Conservation (phyloP, 2,888 invertebrate species). For the Crossocerus cetratus region DNA sequence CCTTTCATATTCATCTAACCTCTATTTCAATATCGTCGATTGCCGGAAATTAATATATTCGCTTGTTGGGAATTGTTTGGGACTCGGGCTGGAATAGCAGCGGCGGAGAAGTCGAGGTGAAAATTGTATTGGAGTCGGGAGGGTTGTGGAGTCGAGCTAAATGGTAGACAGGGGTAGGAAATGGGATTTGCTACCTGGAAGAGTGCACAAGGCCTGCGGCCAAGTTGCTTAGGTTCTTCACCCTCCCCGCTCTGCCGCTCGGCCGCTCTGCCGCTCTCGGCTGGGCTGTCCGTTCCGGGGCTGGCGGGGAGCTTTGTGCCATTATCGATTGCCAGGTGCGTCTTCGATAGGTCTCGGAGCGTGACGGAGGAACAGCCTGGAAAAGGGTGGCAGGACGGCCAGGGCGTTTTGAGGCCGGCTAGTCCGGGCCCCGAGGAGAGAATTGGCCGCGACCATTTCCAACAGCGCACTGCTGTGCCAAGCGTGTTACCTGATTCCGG, state of each 20-base stretch:
- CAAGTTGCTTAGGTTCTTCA: slow-evolving; percentile 16
- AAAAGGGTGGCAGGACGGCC: slow-evolving; percentile 59
- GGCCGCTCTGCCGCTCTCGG: too few relatives aligned
- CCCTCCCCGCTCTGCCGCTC: slow-evolving; percentile 21
- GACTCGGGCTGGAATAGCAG: too few relatives aligned
- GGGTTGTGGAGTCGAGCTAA: not conserved
- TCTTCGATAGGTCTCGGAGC: slow-evolving; percentile 64
- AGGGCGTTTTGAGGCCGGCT: slow-evolving; percentile 58
- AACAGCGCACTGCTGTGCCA: slow-evolving; percentile 14
- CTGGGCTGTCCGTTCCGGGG: slow-evolving; percentile 40
- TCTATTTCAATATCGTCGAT: not conserved
- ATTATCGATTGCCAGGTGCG: slow-evolving; percentile 74
- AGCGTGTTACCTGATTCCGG: slow-evolving; percentile 1
- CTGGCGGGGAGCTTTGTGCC: slow-evolving; percentile 52
- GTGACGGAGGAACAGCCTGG: slow-evolving; percentile 56
- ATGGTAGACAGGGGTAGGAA: not conserved
- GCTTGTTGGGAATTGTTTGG: too few relatives aligned
- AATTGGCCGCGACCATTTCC: slow-evolving; percentile 15
- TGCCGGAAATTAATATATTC: too few relatives aligned
- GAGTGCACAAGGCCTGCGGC: slow-evolving; percentile 4
- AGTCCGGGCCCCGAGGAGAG: slow-evolving; percentile 32
- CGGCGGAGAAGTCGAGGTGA: too few relatives aligned
- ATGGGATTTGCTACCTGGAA: slow-evolving; percentile 10
- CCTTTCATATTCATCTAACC: slow-evolving; percentile 9
- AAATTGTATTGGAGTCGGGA: not conserved